Conservation (phyloP, 2,888 invertebrate species). For the Heteromurus nitidus region DNA sequence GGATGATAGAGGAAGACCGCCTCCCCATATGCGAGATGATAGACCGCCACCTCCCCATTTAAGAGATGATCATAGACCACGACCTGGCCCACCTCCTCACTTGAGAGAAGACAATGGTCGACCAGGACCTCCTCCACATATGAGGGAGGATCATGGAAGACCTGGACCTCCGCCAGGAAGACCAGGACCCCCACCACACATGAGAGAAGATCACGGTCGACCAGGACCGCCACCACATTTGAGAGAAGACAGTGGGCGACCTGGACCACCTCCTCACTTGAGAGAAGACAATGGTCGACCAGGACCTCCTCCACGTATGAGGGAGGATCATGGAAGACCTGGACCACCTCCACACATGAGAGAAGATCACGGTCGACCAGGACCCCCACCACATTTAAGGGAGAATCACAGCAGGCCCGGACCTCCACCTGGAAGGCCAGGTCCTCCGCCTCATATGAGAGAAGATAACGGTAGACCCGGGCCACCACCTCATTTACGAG, state of each 20-base stretch:
- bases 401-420: conserved; percentile 3
- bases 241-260: conserved; percentile 8
- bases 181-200: too few species aligned
- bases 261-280: conserved; percentile 1
- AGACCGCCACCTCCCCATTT: neutral
- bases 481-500: conserved; percentile 9
- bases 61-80: neutral
- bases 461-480: neutral
- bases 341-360: conserved; percentile 1
- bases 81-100: neutral
- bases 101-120: neutral
- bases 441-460: conserved; percentile 5
- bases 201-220: conserved; percentile 10
- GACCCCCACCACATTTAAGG: conserved; percentile 20
- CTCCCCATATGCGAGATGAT: neutral
- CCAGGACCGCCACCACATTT: conserved; percentile 6
- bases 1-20: neutral
- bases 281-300: conserved; percentile 11
- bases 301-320: conserved; percentile 4
- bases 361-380: neutral
- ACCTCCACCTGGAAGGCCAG: conserved; percentile 1
- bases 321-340: conserved; percentile 13
- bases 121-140: conserved; percentile 2
- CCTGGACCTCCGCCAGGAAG: neutral
- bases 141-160: conserved; percentile 21